Evolutionary conservation across 2,113 vertebrate species (phyloP).

Genomic region (Scomber japonicus): DNA sequence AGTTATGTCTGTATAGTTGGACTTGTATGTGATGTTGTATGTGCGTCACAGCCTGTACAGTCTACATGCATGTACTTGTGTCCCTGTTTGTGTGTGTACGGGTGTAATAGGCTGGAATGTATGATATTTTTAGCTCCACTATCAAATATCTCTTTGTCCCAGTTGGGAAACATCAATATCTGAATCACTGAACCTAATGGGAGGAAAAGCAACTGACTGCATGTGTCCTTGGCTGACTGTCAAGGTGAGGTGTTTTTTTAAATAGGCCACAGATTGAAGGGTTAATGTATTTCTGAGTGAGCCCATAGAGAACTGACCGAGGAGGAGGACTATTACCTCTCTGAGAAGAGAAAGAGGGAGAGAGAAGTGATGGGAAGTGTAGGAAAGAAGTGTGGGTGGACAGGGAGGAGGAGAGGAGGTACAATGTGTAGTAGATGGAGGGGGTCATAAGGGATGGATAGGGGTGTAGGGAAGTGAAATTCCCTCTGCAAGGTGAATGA

Average conservation of each 20-base stretch:
- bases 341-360: constrained; percentile 11
- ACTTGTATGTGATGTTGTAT: neutral
- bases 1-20: neutral
- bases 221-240: constrained; percentile 66
- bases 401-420: constrained; percentile 18
- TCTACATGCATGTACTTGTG: constrained; percentile 7
- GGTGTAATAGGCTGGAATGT: constrained; percentile 35
- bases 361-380: constrained; percentile 17
- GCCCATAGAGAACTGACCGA: constrained; percentile 70
- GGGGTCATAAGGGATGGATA: constrained; percentile 18
- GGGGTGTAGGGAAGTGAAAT: constrained; percentile 15
- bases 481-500: constrained; percentile 57
- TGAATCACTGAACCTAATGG: constrained; percentile 54
- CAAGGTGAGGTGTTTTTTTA: constrained; percentile 67
- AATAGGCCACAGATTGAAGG: constrained; percentile 70
- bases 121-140: constrained; percentile 69
- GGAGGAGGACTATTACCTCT: constrained; percentile 54
- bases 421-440: constrained; percentile 29
- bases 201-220: constrained; percentile 36
- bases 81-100: constrained; percentile 1
- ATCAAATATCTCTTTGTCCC: constrained; percentile 65
- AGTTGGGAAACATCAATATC: constrained; percentile 68
- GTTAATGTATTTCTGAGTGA: constrained; percentile 74
- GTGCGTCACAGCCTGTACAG: neutral
- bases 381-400: neutral